A percentile compares a stretch with the other conserved stretches of the same genome.
These are phyloP conservation scores for Amphiprion ocellaris DNA, from an alignment of 2,113 vertebrate species.

Conservation along the genomic window DNA sequence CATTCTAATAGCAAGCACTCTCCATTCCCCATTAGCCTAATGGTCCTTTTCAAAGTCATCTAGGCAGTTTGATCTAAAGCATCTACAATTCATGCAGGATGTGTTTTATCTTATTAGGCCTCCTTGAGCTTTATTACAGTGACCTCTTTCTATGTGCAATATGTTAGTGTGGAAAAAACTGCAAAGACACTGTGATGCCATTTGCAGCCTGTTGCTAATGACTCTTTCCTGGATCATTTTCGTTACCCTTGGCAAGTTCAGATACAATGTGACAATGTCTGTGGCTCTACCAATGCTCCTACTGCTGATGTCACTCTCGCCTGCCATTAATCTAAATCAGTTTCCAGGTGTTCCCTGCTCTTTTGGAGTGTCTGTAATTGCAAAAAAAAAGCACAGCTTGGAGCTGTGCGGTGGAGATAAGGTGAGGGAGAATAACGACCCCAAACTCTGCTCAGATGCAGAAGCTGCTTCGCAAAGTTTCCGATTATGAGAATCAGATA, in stretches of 20 bases:
- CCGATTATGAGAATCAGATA: conserved; percentile 23
- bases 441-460: conserved; percentile 27
- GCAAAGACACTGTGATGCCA: conserved; percentile 1
- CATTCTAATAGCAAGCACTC: conserved; percentile 22
- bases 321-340: conserved; percentile 41
- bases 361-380: conserved; percentile 23
- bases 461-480: conserved; percentile 10
- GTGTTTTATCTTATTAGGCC: conserved; percentile 23
- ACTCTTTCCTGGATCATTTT: conserved; percentile 4
- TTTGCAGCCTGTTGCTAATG: conserved; percentile 14
- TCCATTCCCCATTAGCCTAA: conserved; percentile 37
- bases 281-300: background rate
- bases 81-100: conserved; percentile 34
- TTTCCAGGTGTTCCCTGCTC: conserved; percentile 37
- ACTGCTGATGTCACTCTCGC: conserved; percentile 12
- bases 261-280: background rate
- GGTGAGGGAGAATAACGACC: conserved; percentile 24
- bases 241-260: background rate
- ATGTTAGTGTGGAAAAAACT: conserved; percentile 4
- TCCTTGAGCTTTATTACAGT: conserved; percentile 30
- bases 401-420: conserved; percentile 63
- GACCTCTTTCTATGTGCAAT: conserved; percentile 14
- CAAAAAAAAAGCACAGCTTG: conserved; percentile 32
- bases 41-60: conserved; percentile 51
- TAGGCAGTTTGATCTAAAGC: conserved; percentile 23